Conservation (phyloP, 1,140 invertebrate genomes). For the Tyrophagus putrescentiae region DNA sequence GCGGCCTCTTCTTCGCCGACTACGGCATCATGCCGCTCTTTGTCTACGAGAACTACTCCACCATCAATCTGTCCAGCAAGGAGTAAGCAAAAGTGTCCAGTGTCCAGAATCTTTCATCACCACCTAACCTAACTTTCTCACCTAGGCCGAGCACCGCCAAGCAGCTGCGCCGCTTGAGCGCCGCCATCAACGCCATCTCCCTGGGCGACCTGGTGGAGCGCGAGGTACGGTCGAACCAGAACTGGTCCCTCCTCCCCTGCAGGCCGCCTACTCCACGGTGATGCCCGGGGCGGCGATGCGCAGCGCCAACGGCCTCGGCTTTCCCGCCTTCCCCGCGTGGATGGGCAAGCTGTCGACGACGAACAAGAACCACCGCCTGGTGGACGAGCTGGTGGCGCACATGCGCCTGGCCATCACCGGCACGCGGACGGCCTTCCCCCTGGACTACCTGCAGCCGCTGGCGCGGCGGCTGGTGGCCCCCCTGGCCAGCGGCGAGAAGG, state of each 20-base stretch:
- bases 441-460: slow-evolving; percentile 28
- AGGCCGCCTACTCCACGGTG: slow-evolving; percentile 78
- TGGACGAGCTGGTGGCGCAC: slow-evolving; percentile 64
- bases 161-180: slow-evolving; percentile 51
- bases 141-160: slow-evolving; percentile 30
- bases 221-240: slow-evolving; percentile 54
- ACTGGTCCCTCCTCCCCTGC: slow-evolving; percentile 77
- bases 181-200: slow-evolving; percentile 65
- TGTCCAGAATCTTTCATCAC: slow-evolving; percentile 7
- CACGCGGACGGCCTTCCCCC: slow-evolving; percentile 24
- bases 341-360: slow-evolving; percentile 78
- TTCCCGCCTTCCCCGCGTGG: slow-evolving; percentile 84
- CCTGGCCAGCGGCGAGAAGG: slow-evolving; percentile 23
- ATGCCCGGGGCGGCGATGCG: slow-evolving; percentile 70
- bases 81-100: slow-evolving; percentile 6
- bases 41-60: slow-evolving; percentile 92
- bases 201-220: slow-evolving; percentile 70
- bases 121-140: slow-evolving; percentile 8
- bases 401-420: slow-evolving; percentile 38
- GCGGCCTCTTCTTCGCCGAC: slow-evolving; percentile 87
- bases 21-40: slow-evolving; percentile 88
- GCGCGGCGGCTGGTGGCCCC: slow-evolving; percentile 25
- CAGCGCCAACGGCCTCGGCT: slow-evolving; percentile 49
- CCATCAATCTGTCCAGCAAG: slow-evolving; percentile 44
- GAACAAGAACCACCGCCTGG: slow-evolving; percentile 61